Conservation (phyloP, 1,140 invertebrate genomes). For the Daktulosphaira vitifoliae region DNA sequence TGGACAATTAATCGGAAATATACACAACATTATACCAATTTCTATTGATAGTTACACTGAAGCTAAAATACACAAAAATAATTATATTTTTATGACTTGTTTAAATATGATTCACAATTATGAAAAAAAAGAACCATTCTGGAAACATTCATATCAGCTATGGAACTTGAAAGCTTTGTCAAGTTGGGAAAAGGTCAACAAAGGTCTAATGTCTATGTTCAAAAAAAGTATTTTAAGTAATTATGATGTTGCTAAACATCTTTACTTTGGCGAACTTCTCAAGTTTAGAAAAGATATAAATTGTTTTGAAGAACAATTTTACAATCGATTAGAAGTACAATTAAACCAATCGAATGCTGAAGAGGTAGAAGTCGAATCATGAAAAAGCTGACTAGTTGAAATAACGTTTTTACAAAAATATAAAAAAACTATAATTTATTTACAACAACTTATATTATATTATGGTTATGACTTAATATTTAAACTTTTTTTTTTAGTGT, state of each 20-base stretch:
- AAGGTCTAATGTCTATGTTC: not conserved
- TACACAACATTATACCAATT: no score
- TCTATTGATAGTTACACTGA: no score
- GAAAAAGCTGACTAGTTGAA: not conserved
- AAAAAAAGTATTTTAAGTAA: not conserved
- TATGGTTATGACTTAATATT: not conserved
- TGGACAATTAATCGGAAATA: not conserved
- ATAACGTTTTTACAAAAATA: not conserved
- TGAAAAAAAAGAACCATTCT: not conserved
- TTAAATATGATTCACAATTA: no score
- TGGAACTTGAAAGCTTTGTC: not conserved
- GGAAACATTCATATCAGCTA: not conserved
- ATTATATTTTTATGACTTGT: no score
- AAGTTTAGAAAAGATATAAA: not conserved
- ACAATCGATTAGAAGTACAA: no score
- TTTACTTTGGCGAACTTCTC: not conserved
- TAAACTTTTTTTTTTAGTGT: conserved; percentile 34
- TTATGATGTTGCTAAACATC: not conserved
- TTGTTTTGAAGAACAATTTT: no score
- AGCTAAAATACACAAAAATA: no score
- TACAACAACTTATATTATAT: conserved; percentile 19
- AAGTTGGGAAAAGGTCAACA: not conserved
- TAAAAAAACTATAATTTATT: conserved; percentile 17
- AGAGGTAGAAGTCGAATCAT: no score
- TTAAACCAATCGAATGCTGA: no score